phyloP scores from a whole-genome alignment of 92 coral and sea anemone species.

The Meandrina meandrites region DNA sequence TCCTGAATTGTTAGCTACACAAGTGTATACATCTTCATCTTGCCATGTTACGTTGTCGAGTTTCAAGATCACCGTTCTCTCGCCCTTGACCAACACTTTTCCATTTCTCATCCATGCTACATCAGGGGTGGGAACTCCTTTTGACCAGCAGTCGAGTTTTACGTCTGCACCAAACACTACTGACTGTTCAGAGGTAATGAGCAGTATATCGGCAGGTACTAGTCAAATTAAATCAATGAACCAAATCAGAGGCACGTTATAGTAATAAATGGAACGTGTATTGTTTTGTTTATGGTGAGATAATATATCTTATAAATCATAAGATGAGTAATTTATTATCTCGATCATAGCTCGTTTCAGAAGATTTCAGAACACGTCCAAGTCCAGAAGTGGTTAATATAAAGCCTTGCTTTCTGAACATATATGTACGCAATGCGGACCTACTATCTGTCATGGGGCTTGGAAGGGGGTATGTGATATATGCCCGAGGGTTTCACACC shows the following conservation, averaged over 20 bases:
- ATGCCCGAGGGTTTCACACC: too few relatives aligned
- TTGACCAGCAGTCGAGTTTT: constrained; percentile 15
- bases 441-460: neutral
- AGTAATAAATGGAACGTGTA: neutral
- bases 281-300: neutral
- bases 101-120: constrained; percentile 22
- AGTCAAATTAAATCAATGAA: neutral
- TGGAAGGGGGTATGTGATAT: too few relatives aligned
- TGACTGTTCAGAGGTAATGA: neutral
- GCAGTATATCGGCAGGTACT: constrained; percentile 3
- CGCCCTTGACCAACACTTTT: neutral
- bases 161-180: neutral
- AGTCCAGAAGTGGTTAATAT: too few relatives aligned
- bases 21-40: neutral
- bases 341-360: too few relatives aligned
- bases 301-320: neutral
- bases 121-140: constrained; percentile 18
- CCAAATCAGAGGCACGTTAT: neutral
- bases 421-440: neutral
- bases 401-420: too few relatives aligned
- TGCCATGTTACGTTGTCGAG: neutral
- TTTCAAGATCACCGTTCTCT: neutral
- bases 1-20: constrained; percentile 8
- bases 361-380: too few relatives aligned
- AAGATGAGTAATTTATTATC: too few relatives aligned